Evolutionary conservation across 2,113 vertebrate genomes (phyloP).

Genomic region (Eclectus roratus): DNA sequence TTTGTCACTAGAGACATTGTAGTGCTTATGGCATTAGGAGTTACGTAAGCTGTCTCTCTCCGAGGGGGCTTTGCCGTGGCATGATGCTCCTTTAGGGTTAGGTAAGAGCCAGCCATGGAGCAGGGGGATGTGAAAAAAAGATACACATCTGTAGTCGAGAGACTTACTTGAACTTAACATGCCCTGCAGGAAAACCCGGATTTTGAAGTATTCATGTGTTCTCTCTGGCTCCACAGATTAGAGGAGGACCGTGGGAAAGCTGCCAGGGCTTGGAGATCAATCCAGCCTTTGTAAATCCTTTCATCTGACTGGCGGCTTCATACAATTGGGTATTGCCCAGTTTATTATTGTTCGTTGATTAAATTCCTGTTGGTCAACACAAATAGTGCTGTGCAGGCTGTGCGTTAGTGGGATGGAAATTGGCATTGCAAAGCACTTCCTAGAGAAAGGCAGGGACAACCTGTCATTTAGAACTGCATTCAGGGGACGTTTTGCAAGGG

Average conservation of each 20-base stretch:
- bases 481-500: neutral
- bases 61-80: neutral
- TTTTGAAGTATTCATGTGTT: constrained; percentile 33
- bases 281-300: constrained; percentile 67
- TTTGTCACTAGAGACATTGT: constrained; percentile 52
- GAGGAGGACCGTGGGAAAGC: constrained; percentile 64
- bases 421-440: constrained; percentile 20
- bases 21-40: constrained; percentile 45
- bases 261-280: constrained; percentile 67
- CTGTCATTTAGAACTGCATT: constrained; percentile 4
- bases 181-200: neutral
- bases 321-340: constrained; percentile 65
- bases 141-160: neutral
- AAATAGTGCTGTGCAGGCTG: constrained; percentile 47
- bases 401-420: neutral
- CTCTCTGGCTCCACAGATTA: constrained; percentile 37
- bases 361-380: constrained; percentile 70
- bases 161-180: neutral
- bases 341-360: constrained; percentile 70
- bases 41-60: constrained; percentile 51
- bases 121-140: neutral
- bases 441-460: constrained; percentile 3
- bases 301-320: constrained; percentile 61
- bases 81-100: constrained; percentile 46
- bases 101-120: neutral